Base-by-base conservation (phyloP, 2,888 invertebrate species). In the Hypsopygia costalis region DNA sequence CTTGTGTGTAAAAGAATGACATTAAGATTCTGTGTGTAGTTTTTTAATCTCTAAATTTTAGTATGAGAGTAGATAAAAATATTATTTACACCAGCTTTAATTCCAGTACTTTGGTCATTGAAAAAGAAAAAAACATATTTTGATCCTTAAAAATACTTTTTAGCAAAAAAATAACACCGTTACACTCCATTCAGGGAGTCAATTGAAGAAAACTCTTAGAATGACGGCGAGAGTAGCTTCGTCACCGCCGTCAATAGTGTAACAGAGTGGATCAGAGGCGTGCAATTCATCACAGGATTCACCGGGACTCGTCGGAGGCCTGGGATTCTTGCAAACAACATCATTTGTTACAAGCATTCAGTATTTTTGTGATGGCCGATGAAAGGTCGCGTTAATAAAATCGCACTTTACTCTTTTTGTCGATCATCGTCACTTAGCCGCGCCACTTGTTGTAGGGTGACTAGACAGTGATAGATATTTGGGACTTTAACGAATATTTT, bases 371-470 rank as follows among this genome's bases (percentile, higher is more conserved):
- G 11, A 16, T 16, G 16, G 16, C 64, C 69, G 77, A 79, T 81
- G 81, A 81, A 78, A 82, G 82, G 73, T 64, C 61, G 72, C 81
- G 86, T 85, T 88, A 81, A 86, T 86, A 88, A 85, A 87, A 86
- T 83, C 76, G 83, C 86, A 81, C 81, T 86, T 80, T 82, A 86
- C 79, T 16, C 65, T 82, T 87, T 88, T 87, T 83, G 87, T 86
- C 79, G 87, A 88, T 88, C 88, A 88, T 81, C 85, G 83, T 87
- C 87, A 87, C 88, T 87, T 88, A 87, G 73, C 70, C 68, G 71
- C 58, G 8, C n/a, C 25, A 25, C 8, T 25, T 25, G 25, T n/a
- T 25, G 25, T 25, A 21, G 8, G 25, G 25, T 25, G 25, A 6
- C 1, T 7, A 7, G 1, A 2, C 6, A 5, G 2, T 25, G 25